These are phyloP conservation scores for Oncorhynchus nerka DNA, from an alignment of 2,113 vertebrate genomes.

Conservation along the genomic window DNA sequence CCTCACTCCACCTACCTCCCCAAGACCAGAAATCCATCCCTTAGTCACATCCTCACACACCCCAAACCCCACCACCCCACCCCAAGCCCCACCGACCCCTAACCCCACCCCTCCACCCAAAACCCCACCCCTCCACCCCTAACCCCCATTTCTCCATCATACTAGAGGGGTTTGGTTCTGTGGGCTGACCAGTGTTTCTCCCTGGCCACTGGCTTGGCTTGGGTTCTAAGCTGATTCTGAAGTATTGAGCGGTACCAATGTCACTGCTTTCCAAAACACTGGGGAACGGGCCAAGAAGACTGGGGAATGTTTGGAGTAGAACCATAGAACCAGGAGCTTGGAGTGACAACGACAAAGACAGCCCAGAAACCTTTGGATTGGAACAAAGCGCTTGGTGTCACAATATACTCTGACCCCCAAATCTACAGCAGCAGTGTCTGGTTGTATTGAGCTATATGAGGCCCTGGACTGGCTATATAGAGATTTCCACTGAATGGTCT, in stretches of 20 bases:
- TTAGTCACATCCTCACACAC: too few species aligned
- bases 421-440: constrained; percentile 32
- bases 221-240: not conserved
- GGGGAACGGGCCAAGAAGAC: constrained; percentile 22
- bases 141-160: not conserved
- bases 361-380: constrained; percentile 14
- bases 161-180: not conserved
- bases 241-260: constrained; percentile 19
- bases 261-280: constrained; percentile 31
- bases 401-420: constrained; percentile 35
- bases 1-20: too few species aligned
- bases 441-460: not conserved
- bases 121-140: too few species aligned
- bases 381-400: constrained; percentile 28
- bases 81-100: too few species aligned
- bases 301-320: too few species aligned
- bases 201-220: too few species aligned
- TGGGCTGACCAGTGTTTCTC: not conserved
- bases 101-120: too few species aligned
- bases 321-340: too few species aligned
- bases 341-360: too few species aligned
- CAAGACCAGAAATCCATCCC: too few species aligned
- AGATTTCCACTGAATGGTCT: constrained; percentile 13
- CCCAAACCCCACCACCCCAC: too few species aligned
- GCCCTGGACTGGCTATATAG: constrained; percentile 7